A percentile compares a stretch with the other conserved stretches of the same genome.
Evolutionary conservation across 2,888 invertebrate species (phyloP).

Genomic region (Torymus aiolomorphi): DNA sequence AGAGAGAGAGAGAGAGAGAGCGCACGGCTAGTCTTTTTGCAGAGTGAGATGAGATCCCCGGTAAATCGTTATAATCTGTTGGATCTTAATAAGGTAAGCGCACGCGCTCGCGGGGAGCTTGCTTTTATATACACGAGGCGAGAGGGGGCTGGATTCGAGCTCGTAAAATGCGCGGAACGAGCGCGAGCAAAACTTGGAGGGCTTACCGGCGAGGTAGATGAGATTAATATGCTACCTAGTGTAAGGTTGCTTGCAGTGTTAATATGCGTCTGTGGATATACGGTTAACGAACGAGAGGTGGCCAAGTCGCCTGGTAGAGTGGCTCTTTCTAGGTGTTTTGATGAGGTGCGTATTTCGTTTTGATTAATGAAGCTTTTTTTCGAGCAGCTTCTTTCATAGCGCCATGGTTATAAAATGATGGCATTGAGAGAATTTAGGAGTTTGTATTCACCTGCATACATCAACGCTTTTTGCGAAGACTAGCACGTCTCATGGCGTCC

Average conservation of each 20-base stretch:
- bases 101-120: not conserved
- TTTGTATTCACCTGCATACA: too few species aligned
- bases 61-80: slow-evolving; percentile 59
- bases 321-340: too few species aligned
- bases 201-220: not conserved
- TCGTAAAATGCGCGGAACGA: slow-evolving; percentile 3
- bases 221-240: slow-evolving; percentile 33
- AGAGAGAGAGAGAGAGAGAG: not conserved
- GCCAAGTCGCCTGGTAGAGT: too few species aligned
- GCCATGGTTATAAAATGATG: too few species aligned
- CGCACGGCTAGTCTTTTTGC: not conserved
- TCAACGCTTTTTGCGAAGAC: too few species aligned
- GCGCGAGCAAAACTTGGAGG: slow-evolving; percentile 10
- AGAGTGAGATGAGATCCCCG: slow-evolving; percentile 33
- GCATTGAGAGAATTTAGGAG: too few species aligned
- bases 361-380: too few species aligned
- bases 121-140: not conserved
- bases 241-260: slow-evolving; percentile 42
- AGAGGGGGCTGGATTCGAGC: not conserved
- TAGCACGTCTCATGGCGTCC: too few species aligned
- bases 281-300: slow-evolving; percentile 3
- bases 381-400: too few species aligned
- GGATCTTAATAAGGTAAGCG: slow-evolving; percentile 59
- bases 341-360: too few species aligned
- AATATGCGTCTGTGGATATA: slow-evolving; percentile 17